These are phyloP conservation scores for Acrossocheilus fasciatus DNA, from an alignment of 2,797 vertebrate species.

Conservation along the genomic window DNA sequence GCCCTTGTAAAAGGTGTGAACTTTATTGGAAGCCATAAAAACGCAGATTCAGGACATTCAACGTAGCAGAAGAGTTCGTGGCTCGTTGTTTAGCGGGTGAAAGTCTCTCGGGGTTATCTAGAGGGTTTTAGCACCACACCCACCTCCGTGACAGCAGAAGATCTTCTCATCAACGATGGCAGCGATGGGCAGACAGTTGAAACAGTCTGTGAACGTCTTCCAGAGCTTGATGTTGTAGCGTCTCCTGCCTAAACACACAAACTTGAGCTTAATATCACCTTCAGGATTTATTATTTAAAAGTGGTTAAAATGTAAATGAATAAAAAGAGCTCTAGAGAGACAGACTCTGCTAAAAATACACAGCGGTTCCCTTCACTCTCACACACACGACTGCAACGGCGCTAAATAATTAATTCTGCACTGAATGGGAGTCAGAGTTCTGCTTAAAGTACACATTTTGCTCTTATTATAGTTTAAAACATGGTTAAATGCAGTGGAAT, in stretches of 20 bases:
- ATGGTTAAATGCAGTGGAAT: background rate
- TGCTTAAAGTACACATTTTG: background rate
- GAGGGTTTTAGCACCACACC: constrained; percentile 80
- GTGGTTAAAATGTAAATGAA: constrained; percentile 7
- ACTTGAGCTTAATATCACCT: background rate
- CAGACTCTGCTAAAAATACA: constrained; percentile 47
- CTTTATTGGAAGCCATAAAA: background rate
- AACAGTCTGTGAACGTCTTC: constrained; percentile 17
- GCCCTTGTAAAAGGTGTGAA: background rate
- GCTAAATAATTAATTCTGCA: constrained; percentile 27
- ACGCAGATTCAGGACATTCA: background rate
- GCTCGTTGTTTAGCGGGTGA: constrained; percentile 73
- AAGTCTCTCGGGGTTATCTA: constrained; percentile 87
- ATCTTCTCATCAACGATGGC: constrained; percentile 2
- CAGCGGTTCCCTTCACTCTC: constrained; percentile 22
- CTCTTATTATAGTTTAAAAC: constrained; percentile 1
- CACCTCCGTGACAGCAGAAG: constrained; percentile 25
- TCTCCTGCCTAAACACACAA: constrained; percentile 87
- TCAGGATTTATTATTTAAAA: background rate
- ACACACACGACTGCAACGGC: background rate
- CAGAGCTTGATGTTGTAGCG: constrained; percentile 77
- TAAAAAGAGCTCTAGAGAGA: constrained; percentile 36
- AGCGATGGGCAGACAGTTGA: constrained; percentile 17
- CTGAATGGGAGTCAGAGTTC: background rate
- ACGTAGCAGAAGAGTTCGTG: background rate